Conservation (phyloP, 2,888 invertebrate genomes). For the Drosophila sordidapex region DNA sequence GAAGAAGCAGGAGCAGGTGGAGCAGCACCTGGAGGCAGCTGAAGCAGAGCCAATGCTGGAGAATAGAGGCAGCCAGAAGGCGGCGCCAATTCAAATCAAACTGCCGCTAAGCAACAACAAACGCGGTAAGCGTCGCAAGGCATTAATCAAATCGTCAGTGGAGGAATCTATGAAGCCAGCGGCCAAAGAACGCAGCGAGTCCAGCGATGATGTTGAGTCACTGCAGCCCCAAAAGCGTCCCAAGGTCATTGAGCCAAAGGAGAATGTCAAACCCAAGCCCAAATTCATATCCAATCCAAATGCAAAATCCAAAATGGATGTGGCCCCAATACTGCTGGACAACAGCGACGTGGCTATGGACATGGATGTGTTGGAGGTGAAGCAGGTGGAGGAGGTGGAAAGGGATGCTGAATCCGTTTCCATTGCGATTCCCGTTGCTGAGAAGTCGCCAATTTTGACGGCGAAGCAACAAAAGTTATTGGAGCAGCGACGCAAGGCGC, state of each 20-base stretch:
- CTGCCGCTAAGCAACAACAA: slow-evolving; percentile 72
- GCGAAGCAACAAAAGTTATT: slow-evolving; percentile 77
- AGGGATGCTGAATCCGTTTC: not conserved
- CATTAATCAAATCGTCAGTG: slow-evolving; percentile 16
- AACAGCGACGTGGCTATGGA: slow-evolving; percentile 54
- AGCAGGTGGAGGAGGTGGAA: not conserved
- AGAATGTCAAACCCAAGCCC: not conserved
- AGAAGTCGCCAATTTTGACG: slow-evolving; percentile 62
- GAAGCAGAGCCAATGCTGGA: not conserved
- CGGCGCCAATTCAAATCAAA: slow-evolving; percentile 73
- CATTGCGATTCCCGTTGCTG: not conserved
- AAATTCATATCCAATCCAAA: not conserved
- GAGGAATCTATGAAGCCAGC: slow-evolving; percentile 1
- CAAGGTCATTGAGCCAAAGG: slow-evolving; percentile 47
- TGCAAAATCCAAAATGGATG: not conserved
- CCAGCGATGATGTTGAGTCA: slow-evolving; percentile 75
- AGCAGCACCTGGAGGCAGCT: not conserved
- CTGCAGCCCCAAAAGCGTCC: slow-evolving; percentile 75
- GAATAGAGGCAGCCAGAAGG: not conserved
- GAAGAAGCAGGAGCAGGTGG: not conserved
- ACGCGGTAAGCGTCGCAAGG: slow-evolving; percentile 74
- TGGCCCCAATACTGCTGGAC: slow-evolving; percentile 11
- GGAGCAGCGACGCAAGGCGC: slow-evolving; percentile 78
- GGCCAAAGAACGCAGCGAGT: slow-evolving; percentile 45
- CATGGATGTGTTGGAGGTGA: slow-evolving; percentile 28